Conservation (phyloP, 2,797 vertebrate genomes). For the Anisognathus igniventris region DNA sequence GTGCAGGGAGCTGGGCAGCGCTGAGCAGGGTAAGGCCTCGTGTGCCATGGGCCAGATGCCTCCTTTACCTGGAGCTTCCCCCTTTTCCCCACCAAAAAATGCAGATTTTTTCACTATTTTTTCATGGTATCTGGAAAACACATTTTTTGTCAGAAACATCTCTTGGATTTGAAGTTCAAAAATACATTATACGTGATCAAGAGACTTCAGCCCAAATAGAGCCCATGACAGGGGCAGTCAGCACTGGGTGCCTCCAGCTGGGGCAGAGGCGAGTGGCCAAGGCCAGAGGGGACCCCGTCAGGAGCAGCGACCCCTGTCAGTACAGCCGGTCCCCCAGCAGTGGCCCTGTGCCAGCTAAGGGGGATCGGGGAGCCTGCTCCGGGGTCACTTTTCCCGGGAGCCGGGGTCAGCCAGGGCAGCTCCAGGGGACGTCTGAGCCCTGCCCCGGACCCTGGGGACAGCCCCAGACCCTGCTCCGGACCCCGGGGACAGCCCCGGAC, state of each 20-base stretch:
- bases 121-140: neutral
- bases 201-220: neutral
- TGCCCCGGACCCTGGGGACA: neutral
- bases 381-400: neutral
- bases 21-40: fast-evolving
- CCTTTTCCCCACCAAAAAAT: neutral
- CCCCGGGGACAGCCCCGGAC: too few species aligned
- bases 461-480: too few species aligned
- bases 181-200: fast-evolving
- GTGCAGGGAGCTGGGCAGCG: neutral
- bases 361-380: fast-evolving
- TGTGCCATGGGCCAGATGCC: fast-evolving
- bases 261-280: fast-evolving
- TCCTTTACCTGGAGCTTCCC: neutral
- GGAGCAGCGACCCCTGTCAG: neutral
- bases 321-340: neutral
- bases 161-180: neutral
- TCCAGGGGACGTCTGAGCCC: too few species aligned
- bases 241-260: fast-evolving
- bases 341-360: neutral
- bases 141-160: neutral
- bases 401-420: neutral
- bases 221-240: neutral
- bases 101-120: neutral
- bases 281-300: neutral